A percentile compares a stretch with the other conserved stretches of the same genome.
Evolutionary conservation across 2,888 invertebrate species (phyloP).

Genomic region (Entomobrya multifasciata): DNA sequence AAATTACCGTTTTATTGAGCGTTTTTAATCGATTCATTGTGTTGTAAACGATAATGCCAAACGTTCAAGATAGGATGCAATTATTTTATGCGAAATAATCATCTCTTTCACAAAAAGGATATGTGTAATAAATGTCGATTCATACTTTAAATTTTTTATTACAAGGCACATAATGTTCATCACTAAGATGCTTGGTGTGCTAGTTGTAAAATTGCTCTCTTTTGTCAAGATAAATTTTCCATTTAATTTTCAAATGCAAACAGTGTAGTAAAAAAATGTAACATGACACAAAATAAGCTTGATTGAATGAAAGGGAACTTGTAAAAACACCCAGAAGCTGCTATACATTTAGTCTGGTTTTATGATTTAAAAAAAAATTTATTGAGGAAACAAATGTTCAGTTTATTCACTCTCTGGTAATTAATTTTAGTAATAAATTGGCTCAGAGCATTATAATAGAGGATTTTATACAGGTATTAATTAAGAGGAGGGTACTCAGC

Average conservation of each 20-base stretch:
- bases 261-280: too few relatives aligned
- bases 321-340: too few relatives aligned
- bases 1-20: background rate
- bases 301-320: too few relatives aligned
- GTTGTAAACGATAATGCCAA: background rate
- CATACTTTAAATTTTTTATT: background rate
- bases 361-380: background rate
- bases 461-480: constrained; percentile 47
- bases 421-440: constrained; percentile 64
- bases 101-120: background rate
- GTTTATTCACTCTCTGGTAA: constrained; percentile 31
- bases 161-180: background rate
- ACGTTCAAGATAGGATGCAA: too few relatives aligned
- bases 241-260: too few relatives aligned
- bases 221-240: too few relatives aligned
- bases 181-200: too few relatives aligned
- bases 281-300: background rate
- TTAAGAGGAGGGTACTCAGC: constrained; percentile 47
- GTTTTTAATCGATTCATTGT: background rate
- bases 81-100: background rate
- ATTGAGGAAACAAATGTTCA: constrained; percentile 46
- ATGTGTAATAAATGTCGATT: background rate
- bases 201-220: too few relatives aligned
- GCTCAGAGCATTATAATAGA: constrained; percentile 53
- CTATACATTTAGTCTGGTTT: background rate